Conservation (phyloP, 2,113 vertebrate species). For the Alligator sinensis region DNA sequence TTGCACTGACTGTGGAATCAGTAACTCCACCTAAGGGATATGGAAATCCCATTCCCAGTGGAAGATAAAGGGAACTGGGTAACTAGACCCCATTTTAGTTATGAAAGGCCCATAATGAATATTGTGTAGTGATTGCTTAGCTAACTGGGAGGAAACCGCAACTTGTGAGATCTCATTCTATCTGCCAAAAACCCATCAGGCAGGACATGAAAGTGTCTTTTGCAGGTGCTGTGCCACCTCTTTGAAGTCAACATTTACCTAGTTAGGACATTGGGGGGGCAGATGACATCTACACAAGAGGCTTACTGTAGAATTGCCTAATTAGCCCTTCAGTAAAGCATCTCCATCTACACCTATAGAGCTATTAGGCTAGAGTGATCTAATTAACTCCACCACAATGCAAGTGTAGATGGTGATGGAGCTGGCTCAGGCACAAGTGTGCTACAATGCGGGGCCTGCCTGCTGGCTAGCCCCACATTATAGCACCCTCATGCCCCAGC, state of each 20-base stretch:
- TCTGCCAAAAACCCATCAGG: neutral
- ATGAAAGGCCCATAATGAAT: neutral
- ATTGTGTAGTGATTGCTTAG: neutral
- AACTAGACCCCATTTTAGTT: neutral
- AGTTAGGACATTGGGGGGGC: neutral
- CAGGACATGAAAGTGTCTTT: neutral
- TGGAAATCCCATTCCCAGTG: neutral
- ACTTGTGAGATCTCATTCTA: neutral
- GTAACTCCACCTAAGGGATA: neutral
- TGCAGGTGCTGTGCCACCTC: accelerated
- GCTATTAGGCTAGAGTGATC: too few species aligned
- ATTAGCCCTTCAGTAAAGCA: too few species aligned
- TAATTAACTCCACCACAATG: too few species aligned
- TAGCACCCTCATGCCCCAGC: too few species aligned
- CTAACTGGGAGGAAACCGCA: neutral
- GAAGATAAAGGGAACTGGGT: neutral
- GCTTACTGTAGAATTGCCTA: too few species aligned
- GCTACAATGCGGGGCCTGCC: too few species aligned
- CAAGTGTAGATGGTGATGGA: too few species aligned
- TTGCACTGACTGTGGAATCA: neutral
- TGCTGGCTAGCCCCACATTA: too few species aligned
- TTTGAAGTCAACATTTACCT: neutral
- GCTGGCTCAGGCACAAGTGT: too few species aligned
- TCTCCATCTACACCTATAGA: too few species aligned
- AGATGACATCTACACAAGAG: too few species aligned